Conservation (phyloP, 2,113 vertebrate species). For the Xenopus borealis region DNA sequence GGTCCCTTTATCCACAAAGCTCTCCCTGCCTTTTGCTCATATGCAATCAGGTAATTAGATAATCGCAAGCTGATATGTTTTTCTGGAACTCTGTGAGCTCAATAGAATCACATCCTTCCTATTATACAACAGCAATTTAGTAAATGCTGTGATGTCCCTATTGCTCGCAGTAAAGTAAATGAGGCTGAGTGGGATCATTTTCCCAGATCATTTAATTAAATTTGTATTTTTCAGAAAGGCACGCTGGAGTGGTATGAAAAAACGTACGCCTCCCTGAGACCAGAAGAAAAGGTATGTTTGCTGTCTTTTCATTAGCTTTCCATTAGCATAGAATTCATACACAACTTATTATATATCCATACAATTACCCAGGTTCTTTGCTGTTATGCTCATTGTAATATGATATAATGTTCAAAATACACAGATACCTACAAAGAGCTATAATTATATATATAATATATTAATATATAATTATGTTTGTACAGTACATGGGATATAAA, state of each 20-base stretch:
- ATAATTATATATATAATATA: no score
- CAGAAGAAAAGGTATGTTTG: conserved; percentile 70
- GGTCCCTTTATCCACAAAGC: background rate
- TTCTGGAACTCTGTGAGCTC: background rate
- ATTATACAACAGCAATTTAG: conserved; percentile 27
- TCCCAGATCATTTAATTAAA: conserved; percentile 11
- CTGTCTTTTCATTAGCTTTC: background rate
- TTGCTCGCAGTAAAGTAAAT: background rate
- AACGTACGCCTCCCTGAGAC: conserved; percentile 66
- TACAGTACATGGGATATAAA: no score
- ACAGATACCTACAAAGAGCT: no score
- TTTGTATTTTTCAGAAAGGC: conserved; percentile 70
- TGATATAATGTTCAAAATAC: no score
- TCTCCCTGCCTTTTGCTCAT: background rate
- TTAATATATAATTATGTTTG: no score
- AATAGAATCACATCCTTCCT: background rate
- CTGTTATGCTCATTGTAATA: background rate
- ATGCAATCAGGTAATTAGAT: background rate
- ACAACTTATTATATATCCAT: conserved; percentile 1
- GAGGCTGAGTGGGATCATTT: conserved; percentile 5
- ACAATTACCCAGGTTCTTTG: background rate
- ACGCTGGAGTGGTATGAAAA: conserved; percentile 79
- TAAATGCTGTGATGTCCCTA: conserved; percentile 1
- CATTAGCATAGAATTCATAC: background rate
- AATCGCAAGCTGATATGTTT: conserved; percentile 11